Evolutionary conservation across 2,888 invertebrate genomes (phyloP).

Genomic region (Drosophila infuscata): DNA sequence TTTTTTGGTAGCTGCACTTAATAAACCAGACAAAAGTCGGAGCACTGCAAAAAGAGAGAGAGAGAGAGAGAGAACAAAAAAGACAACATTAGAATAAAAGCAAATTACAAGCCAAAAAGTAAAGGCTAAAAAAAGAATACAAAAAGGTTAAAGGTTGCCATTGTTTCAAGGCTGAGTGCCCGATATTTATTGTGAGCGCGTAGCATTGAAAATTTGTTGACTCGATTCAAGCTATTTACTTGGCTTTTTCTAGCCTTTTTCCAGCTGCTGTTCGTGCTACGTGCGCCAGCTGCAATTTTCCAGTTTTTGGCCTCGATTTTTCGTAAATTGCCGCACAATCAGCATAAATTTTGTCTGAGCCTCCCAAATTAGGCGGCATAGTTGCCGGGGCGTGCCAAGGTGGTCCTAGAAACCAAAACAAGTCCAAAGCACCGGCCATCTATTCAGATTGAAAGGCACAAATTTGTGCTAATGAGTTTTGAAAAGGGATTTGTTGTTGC

Average conservation of each 20-base stretch:
- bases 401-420: conserved; percentile 19
- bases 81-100: conserved; percentile 41
- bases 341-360: conserved; percentile 75
- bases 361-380: conserved; percentile 65
- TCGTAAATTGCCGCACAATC: conserved; percentile 81
- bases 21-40: conserved; percentile 62
- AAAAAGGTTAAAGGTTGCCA: conserved; percentile 48
- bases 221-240: conserved; percentile 1
- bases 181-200: conserved; percentile 52
- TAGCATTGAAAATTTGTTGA: conserved; percentile 33
- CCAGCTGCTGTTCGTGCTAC: conserved; percentile 26
- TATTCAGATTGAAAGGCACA: conserved; percentile 72
- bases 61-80: conserved; percentile 20
- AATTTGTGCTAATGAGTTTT: conserved; percentile 80
- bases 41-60: conserved; percentile 53
- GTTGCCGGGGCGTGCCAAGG: conserved; percentile 57
- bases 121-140: not conserved
- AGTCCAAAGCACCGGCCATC: conserved; percentile 12
- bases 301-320: conserved; percentile 61
- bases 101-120: not conserved
- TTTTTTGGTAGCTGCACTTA: conserved; percentile 59
- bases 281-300: conserved; percentile 65
- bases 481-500: conserved; percentile 75
- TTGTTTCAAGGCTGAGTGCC: conserved; percentile 75
- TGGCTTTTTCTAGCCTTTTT: conserved; percentile 9